A percentile compares a stretch with the other conserved stretches of the same genome.
These are phyloP conservation scores for Drosophila neotestacea DNA, from an alignment of 2,888 invertebrate species.

Conservation along the genomic window DNA sequence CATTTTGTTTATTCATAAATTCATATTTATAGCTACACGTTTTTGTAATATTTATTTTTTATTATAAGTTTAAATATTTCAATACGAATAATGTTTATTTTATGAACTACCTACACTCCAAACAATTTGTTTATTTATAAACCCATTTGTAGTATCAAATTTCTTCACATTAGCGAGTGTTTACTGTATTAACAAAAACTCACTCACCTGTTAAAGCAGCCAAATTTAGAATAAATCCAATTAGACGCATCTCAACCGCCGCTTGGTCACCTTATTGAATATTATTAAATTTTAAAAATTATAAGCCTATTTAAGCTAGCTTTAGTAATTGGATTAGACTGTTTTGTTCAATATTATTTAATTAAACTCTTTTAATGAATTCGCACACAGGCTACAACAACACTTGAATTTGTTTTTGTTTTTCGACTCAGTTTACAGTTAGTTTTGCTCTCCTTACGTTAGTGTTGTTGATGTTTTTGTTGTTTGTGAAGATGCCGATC, in stretches of 20 bases:
- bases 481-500: slow-evolving; percentile 55
- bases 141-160: too few species aligned
- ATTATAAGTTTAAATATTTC: too few species aligned
- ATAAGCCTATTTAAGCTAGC: neutral
- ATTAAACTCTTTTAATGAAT: neutral
- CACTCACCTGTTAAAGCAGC: slow-evolving; percentile 84
- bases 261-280: slow-evolving; percentile 20
- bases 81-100: too few species aligned
- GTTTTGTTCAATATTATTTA: neutral
- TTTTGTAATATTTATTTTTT: too few species aligned
- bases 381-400: slow-evolving; percentile 10
- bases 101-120: too few species aligned
- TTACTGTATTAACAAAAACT: slow-evolving; percentile 26
- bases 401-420: slow-evolving; percentile 40
- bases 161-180: neutral
- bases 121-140: neutral
- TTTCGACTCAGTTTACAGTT: slow-evolving; percentile 29
- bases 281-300: slow-evolving; percentile 16
- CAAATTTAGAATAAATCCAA: slow-evolving; percentile 85
- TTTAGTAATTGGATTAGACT: neutral
- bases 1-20: too few species aligned
- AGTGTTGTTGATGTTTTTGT: slow-evolving; percentile 30
- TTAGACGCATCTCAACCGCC: slow-evolving; percentile 74
- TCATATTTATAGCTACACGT: too few species aligned
- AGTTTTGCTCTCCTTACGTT: slow-evolving; percentile 4